phyloP scores from a whole-genome alignment of 2,888 invertebrate species.

The Eupithecia inturbata region DNA sequence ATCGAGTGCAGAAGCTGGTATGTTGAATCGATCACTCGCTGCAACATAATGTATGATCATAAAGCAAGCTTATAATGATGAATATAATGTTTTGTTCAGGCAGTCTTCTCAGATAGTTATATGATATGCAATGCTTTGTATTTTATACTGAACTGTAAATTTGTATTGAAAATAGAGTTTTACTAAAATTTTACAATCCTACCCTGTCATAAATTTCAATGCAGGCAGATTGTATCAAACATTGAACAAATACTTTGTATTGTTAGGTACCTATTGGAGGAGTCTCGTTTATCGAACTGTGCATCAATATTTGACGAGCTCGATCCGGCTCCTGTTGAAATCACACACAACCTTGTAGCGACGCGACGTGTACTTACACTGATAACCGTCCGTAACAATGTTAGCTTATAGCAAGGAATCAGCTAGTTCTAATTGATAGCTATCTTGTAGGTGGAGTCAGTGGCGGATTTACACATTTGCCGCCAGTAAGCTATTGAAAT shows the following conservation, averaged over 20 bases:
- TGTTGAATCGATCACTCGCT: too few relatives aligned
- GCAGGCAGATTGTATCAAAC: neutral
- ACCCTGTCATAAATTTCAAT: slow-evolving; percentile 12
- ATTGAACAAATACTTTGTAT: slow-evolving; percentile 22
- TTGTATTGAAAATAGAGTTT: neutral
- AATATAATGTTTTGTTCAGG: neutral
- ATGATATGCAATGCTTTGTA: neutral
- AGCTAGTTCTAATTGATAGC: neutral
- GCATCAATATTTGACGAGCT: slow-evolving; percentile 33
- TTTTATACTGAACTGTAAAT: neutral
- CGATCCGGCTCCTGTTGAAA: slow-evolving; percentile 19
- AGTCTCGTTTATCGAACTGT: slow-evolving; percentile 12
- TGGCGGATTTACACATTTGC: too few relatives aligned
- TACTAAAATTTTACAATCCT: neutral
- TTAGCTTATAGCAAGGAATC: neutral
- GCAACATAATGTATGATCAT: neutral
- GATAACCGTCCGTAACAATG: slow-evolving; percentile 17
- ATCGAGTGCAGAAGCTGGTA: too few relatives aligned
- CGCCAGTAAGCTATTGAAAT: too few relatives aligned
- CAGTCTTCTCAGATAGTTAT: neutral
- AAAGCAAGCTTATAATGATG: neutral
- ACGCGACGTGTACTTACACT: slow-evolving; percentile 8
- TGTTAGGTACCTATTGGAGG: neutral
- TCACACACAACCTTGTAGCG: slow-evolving; percentile 19
- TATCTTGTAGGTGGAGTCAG: too few relatives aligned